Evolutionary conservation across 2,797 vertebrate species (phyloP).

Genomic region (Oreochromis mossambicus): DNA sequence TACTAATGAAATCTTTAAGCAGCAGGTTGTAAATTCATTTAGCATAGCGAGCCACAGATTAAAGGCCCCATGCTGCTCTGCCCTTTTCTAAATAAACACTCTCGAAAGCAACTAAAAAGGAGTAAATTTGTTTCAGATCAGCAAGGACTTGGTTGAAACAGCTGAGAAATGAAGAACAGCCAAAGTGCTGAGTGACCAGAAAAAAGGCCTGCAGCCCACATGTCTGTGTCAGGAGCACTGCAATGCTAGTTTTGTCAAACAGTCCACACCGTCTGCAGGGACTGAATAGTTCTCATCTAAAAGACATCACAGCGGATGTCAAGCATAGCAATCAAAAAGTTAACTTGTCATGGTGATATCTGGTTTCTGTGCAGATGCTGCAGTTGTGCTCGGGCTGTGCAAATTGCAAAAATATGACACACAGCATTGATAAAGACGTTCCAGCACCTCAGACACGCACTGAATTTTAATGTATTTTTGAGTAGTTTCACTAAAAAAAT

Average conservation of each 20-base stretch:
- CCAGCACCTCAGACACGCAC: background rate
- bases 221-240: slow-evolving; percentile 56
- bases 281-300: slow-evolving; percentile 34
- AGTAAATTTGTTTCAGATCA: slow-evolving; percentile 59
- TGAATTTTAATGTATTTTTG: background rate
- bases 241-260: slow-evolving; percentile 56
- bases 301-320: slow-evolving; percentile 38
- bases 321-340: slow-evolving; percentile 43
- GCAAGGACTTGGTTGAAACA: slow-evolving; percentile 46
- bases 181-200: slow-evolving; percentile 68
- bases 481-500: background rate
- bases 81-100: slow-evolving; percentile 56
- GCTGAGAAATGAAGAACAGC: slow-evolving; percentile 58
- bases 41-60: slow-evolving; percentile 28
- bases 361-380: slow-evolving; percentile 17
- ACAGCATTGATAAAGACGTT: slow-evolving; percentile 2
- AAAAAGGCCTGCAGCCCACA: slow-evolving; percentile 55
- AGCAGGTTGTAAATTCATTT: slow-evolving; percentile 46
- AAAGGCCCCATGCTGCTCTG: slow-evolving; percentile 21
- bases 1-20: slow-evolving; percentile 46
- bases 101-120: slow-evolving; percentile 23
- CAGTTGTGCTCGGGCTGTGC: background rate
- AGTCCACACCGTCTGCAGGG: slow-evolving; percentile 26
- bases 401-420: slow-evolving; percentile 34
- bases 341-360: slow-evolving; percentile 38